Percentiles rank a stretch among this genome's conserved stretches.
These are phyloP conservation scores for Ptychobarbus kaznakovi DNA, from an alignment of 2,797 vertebrate species.

Conservation along the genomic window DNA sequence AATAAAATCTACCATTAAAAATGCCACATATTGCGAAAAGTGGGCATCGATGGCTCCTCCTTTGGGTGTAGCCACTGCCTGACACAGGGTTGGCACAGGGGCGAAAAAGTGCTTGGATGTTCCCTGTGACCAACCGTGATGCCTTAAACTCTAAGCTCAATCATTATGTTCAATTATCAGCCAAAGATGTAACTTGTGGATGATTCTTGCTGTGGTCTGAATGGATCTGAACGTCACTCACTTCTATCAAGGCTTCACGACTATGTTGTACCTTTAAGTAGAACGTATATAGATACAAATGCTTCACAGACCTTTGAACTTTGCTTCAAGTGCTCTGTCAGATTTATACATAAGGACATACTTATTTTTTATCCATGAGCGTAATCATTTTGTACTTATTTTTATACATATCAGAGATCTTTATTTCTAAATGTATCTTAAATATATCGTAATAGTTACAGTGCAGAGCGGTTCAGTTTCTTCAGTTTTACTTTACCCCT, in stretches of 20 bases:
- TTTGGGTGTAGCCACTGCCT: conserved; percentile 76
- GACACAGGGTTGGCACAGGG: conserved; percentile 78
- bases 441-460: conserved; percentile 67
- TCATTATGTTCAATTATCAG: conserved; percentile 68
- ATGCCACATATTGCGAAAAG: conserved; percentile 82
- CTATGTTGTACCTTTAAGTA: conserved; percentile 59
- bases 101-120: conserved; percentile 83
- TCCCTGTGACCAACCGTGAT: conserved; percentile 76
- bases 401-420: conserved; percentile 77
- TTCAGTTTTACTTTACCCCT: conserved; percentile 51
- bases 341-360: conserved; percentile 74
- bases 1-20: conserved; percentile 1
- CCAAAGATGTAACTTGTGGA: conserved; percentile 33
- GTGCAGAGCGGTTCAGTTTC: conserved; percentile 52
- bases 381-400: conserved; percentile 83
- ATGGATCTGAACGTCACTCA: conserved; percentile 36
- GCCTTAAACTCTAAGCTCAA: conserved; percentile 72
- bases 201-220: conserved; percentile 62
- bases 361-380: conserved; percentile 81
- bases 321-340: conserved; percentile 66
- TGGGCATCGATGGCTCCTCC: conserved; percentile 79
- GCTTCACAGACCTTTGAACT: conserved; percentile 60
- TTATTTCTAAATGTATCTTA: conserved; percentile 70
- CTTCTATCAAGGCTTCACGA: conserved; percentile 59
- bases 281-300: conserved; percentile 60